Conservation (phyloP, 2,797 vertebrate genomes). For the Simalia tracyae region DNA sequence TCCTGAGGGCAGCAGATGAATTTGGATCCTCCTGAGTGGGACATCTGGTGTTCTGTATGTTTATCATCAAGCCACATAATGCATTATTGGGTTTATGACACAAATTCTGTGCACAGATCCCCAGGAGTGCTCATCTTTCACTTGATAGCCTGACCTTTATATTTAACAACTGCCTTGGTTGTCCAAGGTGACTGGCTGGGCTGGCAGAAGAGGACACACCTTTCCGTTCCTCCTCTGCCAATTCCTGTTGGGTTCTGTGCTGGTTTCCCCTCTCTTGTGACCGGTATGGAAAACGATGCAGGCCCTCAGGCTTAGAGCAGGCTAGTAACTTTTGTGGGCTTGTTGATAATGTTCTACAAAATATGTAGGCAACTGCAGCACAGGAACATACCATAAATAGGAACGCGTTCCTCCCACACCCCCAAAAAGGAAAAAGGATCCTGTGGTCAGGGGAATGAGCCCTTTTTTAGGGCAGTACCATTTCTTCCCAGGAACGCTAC, state of each 20-base stretch:
- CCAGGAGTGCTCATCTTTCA: neutral
- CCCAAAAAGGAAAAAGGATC: neutral
- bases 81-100: neutral
- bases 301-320: neutral
- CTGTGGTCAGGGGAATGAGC: neutral
- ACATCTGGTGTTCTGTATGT: neutral
- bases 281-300: neutral
- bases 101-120: neutral
- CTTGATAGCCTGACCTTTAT: neutral
- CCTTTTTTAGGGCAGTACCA: neutral
- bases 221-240: neutral
- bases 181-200: neutral
- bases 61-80: neutral
- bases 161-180: neutral
- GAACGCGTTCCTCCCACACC: neutral
- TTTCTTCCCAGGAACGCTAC: neutral
- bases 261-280: neutral
- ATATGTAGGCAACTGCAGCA: neutral
- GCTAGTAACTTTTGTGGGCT: neutral
- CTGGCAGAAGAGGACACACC: neutral
- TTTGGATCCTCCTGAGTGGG: neutral
- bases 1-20: neutral
- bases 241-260: neutral
- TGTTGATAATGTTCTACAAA: neutral
- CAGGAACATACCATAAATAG: neutral